A percentile compares a stretch with the other conserved stretches of the same genome.
Evolutionary conservation across 2,888 invertebrate species (phyloP).

Genomic region (Carterocephalus palaemon): DNA sequence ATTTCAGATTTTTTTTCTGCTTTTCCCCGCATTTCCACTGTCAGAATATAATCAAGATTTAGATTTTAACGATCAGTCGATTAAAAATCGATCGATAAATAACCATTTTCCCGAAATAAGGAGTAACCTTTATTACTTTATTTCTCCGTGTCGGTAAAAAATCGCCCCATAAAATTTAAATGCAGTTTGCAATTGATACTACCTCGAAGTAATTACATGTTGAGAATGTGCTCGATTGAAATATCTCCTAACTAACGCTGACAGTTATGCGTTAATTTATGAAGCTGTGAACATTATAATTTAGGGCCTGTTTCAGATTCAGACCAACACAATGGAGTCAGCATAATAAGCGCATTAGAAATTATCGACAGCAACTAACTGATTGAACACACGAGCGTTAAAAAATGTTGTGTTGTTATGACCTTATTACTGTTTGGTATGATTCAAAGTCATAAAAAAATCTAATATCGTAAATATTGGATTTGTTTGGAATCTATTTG

Average conservation of each 20-base stretch:
- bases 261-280: conserved; percentile 25
- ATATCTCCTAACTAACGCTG: conserved; percentile 8
- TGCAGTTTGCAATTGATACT: conserved; percentile 22
- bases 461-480: no score
- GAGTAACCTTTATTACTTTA: no score
- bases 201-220: conserved; percentile 23
- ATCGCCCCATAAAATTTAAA: conserved; percentile 26
- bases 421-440: no score
- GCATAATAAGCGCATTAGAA: conserved; percentile 41
- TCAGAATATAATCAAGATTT: no score
- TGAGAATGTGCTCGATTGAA: conserved; percentile 26
- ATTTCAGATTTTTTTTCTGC: no score
- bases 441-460: conserved; percentile 25
- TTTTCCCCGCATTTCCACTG: no score
- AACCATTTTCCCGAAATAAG: no score
- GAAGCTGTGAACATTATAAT: conserved; percentile 23
- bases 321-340: conserved; percentile 28
- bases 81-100: no score
- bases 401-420: no score
- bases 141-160: no score
- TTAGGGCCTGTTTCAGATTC: conserved; percentile 22
- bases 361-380: conserved; percentile 37
- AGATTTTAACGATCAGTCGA: no score
- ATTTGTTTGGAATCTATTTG: no score
- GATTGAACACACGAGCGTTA: conserved; percentile 31